Conservation (phyloP, 37 sponge, comb jelly and placozoan species). For the Eunapius fragilis region DNA sequence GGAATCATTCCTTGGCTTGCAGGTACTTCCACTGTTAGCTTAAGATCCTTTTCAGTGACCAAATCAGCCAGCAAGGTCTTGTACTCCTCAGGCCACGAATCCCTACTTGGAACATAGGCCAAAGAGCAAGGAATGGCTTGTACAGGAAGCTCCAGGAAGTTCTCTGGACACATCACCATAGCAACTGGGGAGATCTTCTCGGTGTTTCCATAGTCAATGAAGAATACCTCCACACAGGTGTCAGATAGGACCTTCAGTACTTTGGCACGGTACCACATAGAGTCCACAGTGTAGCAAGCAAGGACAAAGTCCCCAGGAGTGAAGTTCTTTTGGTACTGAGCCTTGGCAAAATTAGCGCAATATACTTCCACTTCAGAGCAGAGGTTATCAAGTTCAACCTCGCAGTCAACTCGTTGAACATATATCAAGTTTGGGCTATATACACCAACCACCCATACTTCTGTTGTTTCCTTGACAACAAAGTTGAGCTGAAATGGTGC, state of each 20-base stretch:
- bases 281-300: conserved; percentile 56
- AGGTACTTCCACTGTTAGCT: conserved; percentile 58
- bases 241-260: conserved; percentile 30
- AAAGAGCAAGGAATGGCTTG: conserved; percentile 78
- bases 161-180: conserved; percentile 64
- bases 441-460: conserved; percentile 49
- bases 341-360: conserved; percentile 41
- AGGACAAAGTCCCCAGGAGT: conserved; percentile 69
- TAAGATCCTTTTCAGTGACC: conserved; percentile 16
- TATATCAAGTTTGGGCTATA: conserved; percentile 64
- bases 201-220: conserved; percentile 78
- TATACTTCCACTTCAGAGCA: conserved; percentile 64
- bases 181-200: conserved; percentile 30
- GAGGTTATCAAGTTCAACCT: conserved; percentile 45
- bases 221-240: conserved; percentile 31
- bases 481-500: conserved; percentile 71
- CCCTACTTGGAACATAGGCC: conserved; percentile 67
- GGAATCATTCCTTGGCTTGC: conserved; percentile 63
- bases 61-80: conserved; percentile 34
- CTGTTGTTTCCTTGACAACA: conserved; percentile 29
- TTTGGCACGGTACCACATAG: conserved; percentile 73
- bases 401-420: conserved; percentile 66
- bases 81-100: conserved; percentile 65
- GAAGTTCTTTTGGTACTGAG: conserved; percentile 10
- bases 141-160: conserved; percentile 61